Evolutionary conservation across 2,888 invertebrate genomes (phyloP), one percentile per base, ranked within the genome.

Genomic region (Epiblema foenella): DNA sequence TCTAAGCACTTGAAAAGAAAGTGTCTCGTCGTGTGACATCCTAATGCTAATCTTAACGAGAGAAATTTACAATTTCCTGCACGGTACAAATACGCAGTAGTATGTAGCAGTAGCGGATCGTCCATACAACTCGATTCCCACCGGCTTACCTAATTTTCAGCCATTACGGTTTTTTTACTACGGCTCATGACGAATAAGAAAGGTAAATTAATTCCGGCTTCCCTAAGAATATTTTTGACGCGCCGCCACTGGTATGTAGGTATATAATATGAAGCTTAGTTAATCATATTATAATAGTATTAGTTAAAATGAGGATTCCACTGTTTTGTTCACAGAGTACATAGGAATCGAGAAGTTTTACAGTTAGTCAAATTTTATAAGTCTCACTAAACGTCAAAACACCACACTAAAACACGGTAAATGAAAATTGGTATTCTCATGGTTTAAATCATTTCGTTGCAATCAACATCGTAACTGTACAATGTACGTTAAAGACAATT

Each of bases 31-130:
- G 52, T 65, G 59, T 69, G 69, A 69, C 69, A 69, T 69, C 69
- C 69, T 69, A 42, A 69, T 64, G 69, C 33, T 69, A 65, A 69
- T 69, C 64, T 59, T 65, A 69, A 69, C 69, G 51, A 69, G 69
- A 64, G 69, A 65, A 58, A 69, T 58, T 52, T 15, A 12, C 39
- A 51, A 39, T 57, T n/a, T 57, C 37, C 69, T 63, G 56, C 29
- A 57, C 37, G 9, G n/a, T 15, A 59, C 17, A n/a, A 49, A 39
- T 49, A 24, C 15, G 18, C 9, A 46, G 46, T 37, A 29, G 56
- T n/a, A n/a, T n/a, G n/a, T n/a, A n/a, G n/a, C n/a, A n/a, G n/a
- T n/a, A n/a, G n/a, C n/a, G n/a, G n/a, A n/a, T n/a, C n/a, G n/a
- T n/a, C n/a, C n/a, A n/a, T n/a, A n/a, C n/a, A n/a, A n/a, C n/a